Base-by-base conservation (phyloP, 2,797 vertebrate species). In the Cyprinodon diabolis region DNA sequence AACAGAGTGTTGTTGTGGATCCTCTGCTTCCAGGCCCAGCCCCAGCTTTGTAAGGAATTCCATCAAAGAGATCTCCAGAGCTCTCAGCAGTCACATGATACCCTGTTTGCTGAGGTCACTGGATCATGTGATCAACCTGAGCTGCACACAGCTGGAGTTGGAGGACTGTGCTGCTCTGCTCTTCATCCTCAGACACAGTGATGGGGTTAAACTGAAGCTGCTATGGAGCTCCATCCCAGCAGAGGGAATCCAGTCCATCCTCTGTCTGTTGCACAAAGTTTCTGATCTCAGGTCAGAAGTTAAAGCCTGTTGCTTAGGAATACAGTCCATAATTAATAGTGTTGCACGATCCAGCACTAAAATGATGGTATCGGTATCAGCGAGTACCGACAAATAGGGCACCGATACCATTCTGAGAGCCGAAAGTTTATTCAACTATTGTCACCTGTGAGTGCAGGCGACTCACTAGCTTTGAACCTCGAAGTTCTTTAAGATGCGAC, bases 101-200 rank as follows among this genome's bases (percentile, higher is more conserved):
- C 68, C 80, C 48, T 56, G 78, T 76, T 79, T 93, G 55, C 60
- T 90, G 75, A 86, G 74, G 55, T 90, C 89, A 57, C 8, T 67
- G 40, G 48, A 49, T 69, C 78, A 84, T 74, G 66, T 54, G 67
- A 83, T 93, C 77, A 86, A 17, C 70, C 84, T 93, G 80, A 87
- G 76, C 84, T 83, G 66, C 77, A 84, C 78, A 81, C 43, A 80
- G 57, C 68, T 93, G 87, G 75, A 87, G 79, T 80, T 74, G 1
- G 77, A 48, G 51, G 87, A 90, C 86, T 88, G 77, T 68, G 81
- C 77, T 66, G 89, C 89, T 69, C 78, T 93, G 84, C 35, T 82
- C 73, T 92, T 86, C 76, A 85, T 47, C 77, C 83, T 93, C 37
- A 43, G 54, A 68, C 82, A 91, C 84, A 72, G 84, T 65, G 79